Base-by-base conservation (phyloP, 2,797 vertebrate species). In the Scyliorhinus canicula region DNA sequence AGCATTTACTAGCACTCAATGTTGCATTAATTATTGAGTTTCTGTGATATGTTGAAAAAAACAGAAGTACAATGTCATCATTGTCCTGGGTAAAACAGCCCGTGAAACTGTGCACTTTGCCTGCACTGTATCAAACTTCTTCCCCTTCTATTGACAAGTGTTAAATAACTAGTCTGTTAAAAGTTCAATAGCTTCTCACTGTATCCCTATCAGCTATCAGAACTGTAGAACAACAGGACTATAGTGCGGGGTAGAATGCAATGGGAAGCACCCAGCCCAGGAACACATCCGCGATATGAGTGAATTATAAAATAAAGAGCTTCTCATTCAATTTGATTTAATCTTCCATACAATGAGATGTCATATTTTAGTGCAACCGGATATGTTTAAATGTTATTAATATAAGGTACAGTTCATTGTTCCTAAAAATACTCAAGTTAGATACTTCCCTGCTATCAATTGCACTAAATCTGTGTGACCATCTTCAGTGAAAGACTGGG, bases 61-160 rank as follows among this genome's bases (percentile, higher is more conserved):
- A 50, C 63, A 93, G 44, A 31, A 94, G 74, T 69, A 94, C 93
- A 94, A 74, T 94, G 93, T 35, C 71, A 52, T 55, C 93, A 91
- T 94, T 94, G 93, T 94, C 67, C 47, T 74, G 16, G 31, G 67
- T 94, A 74, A 94, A 94, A 52, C 69, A 74, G 69, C 26, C 67
- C 65, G 31, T 94, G 93, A 52, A 94, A 94, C 50, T 52, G 67
- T 74, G 93, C 67, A 94, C 93, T 94, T 94, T 74, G 31, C 93
- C 31, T 94, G 93, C 47, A 74, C 93, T 94, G 67, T 94, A 74
- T 71, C 93, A 94, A 94, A 94, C 47, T 74, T 94, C 93, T 94
- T 94, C 93, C 69, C 69, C 93, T 94, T 55, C 93, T 94, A 94
- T 94, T 94, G 93, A 94, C 93, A 94, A 74, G 93, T 94, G 93